Conservation (phyloP, 2,113 vertebrate species). For the Aspiorhynchus laticeps region DNA sequence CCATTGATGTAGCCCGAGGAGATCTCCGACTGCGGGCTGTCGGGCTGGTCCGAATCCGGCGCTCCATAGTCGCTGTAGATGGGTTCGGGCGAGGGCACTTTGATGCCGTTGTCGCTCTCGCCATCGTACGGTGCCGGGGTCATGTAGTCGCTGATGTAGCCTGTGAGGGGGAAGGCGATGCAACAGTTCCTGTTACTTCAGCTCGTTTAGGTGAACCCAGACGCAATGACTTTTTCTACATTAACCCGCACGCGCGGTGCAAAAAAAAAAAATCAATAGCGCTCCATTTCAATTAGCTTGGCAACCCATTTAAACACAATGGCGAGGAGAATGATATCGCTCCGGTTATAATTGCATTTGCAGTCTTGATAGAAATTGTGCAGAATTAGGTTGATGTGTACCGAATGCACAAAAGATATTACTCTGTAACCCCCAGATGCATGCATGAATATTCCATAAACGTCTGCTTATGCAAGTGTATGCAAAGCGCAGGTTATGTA, state of each 20-base stretch:
- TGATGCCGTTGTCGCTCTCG: constrained; percentile 80
- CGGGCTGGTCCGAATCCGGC: constrained; percentile 83
- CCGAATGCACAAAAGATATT: not conserved
- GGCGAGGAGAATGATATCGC: constrained; percentile 59
- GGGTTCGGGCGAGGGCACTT: constrained; percentile 84
- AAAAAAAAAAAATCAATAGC: constrained; percentile 69
- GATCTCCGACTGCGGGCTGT: constrained; percentile 85
- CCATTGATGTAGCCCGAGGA: constrained; percentile 90
- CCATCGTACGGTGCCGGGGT: constrained; percentile 86
- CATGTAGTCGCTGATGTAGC: constrained; percentile 87
- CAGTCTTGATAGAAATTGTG: constrained; percentile 65
- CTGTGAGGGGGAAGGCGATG: constrained; percentile 63
- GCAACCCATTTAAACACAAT: constrained; percentile 73
- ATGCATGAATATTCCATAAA: constrained; percentile 65
- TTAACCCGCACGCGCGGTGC: constrained; percentile 12
- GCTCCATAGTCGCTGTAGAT: constrained; percentile 84
- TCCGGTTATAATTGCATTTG: constrained; percentile 73
- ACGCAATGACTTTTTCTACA: constrained; percentile 18
- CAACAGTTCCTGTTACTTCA: constrained; percentile 49
- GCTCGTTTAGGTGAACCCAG: not conserved
- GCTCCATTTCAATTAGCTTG: constrained; percentile 78
- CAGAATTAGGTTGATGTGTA: constrained; percentile 68
- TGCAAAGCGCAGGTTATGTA: constrained; percentile 63
- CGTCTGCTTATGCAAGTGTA: constrained; percentile 52
- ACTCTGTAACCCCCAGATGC: not conserved